Conservation (phyloP, 2,113 vertebrate genomes). For the Neolamprologus modestus region DNA sequence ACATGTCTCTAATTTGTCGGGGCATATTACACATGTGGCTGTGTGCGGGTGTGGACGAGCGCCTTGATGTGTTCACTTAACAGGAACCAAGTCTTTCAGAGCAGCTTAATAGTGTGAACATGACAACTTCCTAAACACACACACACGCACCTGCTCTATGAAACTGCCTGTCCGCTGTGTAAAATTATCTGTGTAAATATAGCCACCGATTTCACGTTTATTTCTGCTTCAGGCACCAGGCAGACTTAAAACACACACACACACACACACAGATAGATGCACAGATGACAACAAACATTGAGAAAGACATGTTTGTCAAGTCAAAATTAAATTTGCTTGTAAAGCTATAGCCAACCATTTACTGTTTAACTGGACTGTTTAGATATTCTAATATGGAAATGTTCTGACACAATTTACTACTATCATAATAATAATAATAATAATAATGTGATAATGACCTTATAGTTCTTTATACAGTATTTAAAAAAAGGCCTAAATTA, state of each 20-base stretch:
- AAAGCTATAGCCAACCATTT: not conserved
- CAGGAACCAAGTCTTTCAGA: constrained; percentile 20
- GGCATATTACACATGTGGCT: not conserved
- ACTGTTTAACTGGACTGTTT: not conserved
- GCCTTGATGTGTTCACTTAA: not conserved
- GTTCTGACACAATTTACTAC: not conserved
- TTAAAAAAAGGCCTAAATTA: not conserved
- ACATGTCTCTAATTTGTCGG: not conserved
- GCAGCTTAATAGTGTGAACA: constrained; percentile 53
- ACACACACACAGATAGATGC: not conserved
- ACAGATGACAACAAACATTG: not conserved
- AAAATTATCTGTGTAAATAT: constrained; percentile 62
- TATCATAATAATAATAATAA: not conserved
- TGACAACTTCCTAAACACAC: constrained; percentile 51
- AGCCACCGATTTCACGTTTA: constrained; percentile 62
- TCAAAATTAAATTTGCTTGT: not conserved
- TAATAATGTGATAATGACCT: not conserved
- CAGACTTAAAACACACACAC: constrained; percentile 52
- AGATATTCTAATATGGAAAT: not conserved
- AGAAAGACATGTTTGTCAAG: not conserved
- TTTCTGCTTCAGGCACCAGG: constrained; percentile 69
- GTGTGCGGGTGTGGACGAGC: not conserved
- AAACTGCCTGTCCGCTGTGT: constrained; percentile 20
- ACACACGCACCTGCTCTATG: not conserved
- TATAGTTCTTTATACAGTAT: not conserved